These are phyloP conservation scores for Lophotis ruficrista DNA, from an alignment of 2,113 vertebrate genomes.

Conservation along the genomic window DNA sequence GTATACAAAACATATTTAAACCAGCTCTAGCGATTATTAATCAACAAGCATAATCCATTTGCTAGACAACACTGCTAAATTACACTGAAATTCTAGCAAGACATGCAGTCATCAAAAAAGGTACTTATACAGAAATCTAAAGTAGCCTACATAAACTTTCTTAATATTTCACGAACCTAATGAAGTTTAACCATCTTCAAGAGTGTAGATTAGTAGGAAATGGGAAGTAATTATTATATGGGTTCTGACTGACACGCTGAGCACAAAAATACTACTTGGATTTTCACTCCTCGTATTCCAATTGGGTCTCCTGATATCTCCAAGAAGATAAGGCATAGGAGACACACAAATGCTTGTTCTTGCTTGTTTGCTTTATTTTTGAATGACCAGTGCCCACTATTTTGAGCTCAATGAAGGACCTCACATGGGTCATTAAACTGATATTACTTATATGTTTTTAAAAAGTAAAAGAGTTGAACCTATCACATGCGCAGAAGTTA, in stretches of 20 bases:
- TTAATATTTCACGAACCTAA: background rate
- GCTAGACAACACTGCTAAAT: background rate
- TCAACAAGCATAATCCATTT: background rate
- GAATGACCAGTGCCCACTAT: background rate
- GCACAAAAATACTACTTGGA: background rate
- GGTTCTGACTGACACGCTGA: background rate
- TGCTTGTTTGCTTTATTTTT: background rate
- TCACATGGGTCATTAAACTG: background rate
- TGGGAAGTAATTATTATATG: background rate
- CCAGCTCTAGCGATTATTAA: background rate
- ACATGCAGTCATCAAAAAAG: background rate
- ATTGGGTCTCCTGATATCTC: background rate
- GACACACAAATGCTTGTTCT: background rate
- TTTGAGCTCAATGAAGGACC: background rate
- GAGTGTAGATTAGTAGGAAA: background rate
- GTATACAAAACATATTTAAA: background rate
- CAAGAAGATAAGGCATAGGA: background rate
- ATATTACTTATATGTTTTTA: background rate
- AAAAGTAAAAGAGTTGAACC: background rate
- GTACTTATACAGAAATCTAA: background rate
- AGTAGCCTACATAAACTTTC: background rate
- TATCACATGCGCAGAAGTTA: background rate
- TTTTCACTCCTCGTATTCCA: background rate
- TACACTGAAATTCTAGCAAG: background rate
- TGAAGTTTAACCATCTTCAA: background rate